Conservation (phyloP, 2,113 vertebrate genomes). For the Porphyrio hochstetteri region DNA sequence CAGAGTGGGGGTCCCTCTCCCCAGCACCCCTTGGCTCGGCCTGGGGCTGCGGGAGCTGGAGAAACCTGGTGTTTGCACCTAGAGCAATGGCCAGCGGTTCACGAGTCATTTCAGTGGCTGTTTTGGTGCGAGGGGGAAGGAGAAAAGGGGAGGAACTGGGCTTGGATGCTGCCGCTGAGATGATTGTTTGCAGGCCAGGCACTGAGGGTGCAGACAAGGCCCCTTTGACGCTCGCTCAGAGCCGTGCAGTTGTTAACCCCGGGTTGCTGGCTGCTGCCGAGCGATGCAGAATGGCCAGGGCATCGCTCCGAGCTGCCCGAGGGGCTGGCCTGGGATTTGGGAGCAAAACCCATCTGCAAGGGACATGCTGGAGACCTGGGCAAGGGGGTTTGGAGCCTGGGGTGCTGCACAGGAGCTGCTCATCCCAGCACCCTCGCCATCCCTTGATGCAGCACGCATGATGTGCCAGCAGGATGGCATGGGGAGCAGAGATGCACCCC, state of each 20-base stretch:
- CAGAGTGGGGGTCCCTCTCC: fast-evolving
- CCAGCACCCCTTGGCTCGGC: neutral
- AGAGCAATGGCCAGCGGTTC: neutral
- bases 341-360: too few species aligned
- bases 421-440: neutral
- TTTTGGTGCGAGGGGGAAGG: neutral
- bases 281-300: neutral
- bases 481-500: neutral
- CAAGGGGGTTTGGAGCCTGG: neutral
- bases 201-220: neutral
- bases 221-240: neutral
- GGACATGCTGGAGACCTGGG: too few species aligned
- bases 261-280: neutral
- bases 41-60: fast-evolving
- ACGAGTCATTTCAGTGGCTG: neutral
- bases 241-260: neutral
- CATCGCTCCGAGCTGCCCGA: neutral
- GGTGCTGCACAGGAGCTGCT: too few species aligned
- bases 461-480: neutral
- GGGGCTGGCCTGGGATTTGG: neutral
- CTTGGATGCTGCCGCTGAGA: neutral
- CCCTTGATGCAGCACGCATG: neutral
- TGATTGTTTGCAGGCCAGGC: neutral
- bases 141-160: neutral
- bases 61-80: neutral